Base-by-base conservation (phyloP, 1,140 invertebrate species). In the Zaprionus kolodkinae region DNA sequence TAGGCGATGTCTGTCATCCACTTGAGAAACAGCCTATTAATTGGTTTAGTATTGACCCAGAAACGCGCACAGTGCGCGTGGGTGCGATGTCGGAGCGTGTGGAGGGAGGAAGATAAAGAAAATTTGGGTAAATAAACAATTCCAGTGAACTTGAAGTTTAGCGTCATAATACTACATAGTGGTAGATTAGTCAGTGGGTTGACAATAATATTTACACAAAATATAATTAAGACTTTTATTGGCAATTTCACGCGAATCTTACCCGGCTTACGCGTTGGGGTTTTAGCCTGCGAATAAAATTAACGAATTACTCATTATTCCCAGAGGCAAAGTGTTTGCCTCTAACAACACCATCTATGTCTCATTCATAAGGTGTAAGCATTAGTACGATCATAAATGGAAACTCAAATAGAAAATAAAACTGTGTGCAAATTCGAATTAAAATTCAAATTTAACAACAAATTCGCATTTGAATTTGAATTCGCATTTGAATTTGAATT, bases 121-220 rank as follows among this genome's bases (percentile, higher is more conserved):
- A 50, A 21, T 50, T 50, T 50, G 4, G 45, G 45, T 9, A 50
- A 55, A 50, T 43, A 76, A 87, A 75, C 84, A 88, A 83, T 87
- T 87, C 84, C 77, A 80, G 83, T 88, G 84, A 87, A 87, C 72
- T 80, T 43, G 79, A 72, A 12, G 71, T 81, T 71, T 61, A 61
- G 54, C 67, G 68, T 1, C 45, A 12, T 17, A 25, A 63, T 65
- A 30, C 27, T 30, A 30, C 21, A 21, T 21, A 21, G 21, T 21
- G 1, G 27, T 30, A 70, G 67, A 73, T 75, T 66, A 82, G 57
- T 55, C 63, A 54, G 50, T 64, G 70, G 12, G 10, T 43, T n/a
- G 45, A 3, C 57, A 56, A 88, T 61, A 84, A 88, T 84, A 78
- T 87, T 87, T 80, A 66, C 74, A 30, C 61, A 80, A 78, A 64